phyloP scores from a whole-genome alignment of 2,113 vertebrate species.

The Vulpes ferrilata region DNA sequence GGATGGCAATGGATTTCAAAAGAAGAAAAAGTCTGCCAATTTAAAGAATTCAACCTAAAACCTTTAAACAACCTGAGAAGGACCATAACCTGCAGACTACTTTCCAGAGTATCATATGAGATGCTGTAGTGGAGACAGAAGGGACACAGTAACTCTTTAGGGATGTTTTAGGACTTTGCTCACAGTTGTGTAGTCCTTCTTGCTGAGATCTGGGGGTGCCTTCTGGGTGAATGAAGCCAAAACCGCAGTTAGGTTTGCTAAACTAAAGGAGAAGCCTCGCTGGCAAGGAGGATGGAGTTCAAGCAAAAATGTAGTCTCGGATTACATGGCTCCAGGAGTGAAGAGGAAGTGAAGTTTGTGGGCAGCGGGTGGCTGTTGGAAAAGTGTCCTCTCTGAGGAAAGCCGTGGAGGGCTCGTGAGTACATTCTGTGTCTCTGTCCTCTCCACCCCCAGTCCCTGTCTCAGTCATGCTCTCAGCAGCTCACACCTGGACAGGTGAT shows the following conservation, averaged over 20 bases:
- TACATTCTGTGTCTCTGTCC: too few species aligned
- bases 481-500: too few species aligned
- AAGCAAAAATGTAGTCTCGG: neutral
- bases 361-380: too few species aligned
- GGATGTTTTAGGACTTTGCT: neutral
- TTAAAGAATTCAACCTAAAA: neutral
- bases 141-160: neutral
- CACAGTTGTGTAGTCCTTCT: neutral
- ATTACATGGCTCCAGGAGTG: neutral
- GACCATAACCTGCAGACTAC: neutral
- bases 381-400: too few species aligned
- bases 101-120: neutral
- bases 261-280: neutral
- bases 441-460: too few species aligned
- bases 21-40: neutral
- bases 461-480: too few species aligned
- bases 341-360: too few species aligned
- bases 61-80: neutral
- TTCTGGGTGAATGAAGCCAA: neutral
- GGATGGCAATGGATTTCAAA: neutral
- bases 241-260: neutral
- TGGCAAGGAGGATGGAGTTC: neutral
- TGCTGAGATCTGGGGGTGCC: neutral
- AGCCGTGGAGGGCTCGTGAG: too few species aligned
- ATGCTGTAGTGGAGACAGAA: neutral